These are phyloP conservation scores for Ostrea denselamellosa DNA, from an alignment of 1,140 invertebrate species.

Conservation along the genomic window DNA sequence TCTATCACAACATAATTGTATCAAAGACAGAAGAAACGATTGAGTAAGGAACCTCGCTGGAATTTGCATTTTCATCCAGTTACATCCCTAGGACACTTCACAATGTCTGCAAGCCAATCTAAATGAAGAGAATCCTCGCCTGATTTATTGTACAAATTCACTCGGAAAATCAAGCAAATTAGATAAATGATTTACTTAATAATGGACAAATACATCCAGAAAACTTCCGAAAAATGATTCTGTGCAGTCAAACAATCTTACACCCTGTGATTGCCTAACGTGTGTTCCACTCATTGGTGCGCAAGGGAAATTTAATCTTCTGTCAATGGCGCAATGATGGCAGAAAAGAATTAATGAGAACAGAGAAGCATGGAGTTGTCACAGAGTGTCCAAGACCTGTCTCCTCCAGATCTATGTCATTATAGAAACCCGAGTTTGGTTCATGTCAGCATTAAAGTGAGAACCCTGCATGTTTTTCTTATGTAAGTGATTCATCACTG, in stretches of 20 bases:
- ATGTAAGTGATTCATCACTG: not conserved
- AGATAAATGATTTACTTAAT: conserved; percentile 38
- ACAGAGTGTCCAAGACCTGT: not conserved
- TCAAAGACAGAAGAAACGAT: conserved; percentile 25
- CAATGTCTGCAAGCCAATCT: conserved; percentile 12
- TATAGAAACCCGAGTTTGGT: not conserved
- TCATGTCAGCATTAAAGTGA: not conserved
- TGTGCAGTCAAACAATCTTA: conserved; percentile 5
- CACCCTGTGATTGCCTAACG: conserved; percentile 33
- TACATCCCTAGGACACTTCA: conserved; percentile 28
- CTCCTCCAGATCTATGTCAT: not conserved
- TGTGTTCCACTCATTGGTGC: conserved; percentile 7
- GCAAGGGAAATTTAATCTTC: conserved; percentile 19
- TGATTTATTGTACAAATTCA: conserved; percentile 30
- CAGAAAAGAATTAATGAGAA: not conserved
- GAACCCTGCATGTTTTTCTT: not conserved
- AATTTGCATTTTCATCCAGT: conserved; percentile 35
- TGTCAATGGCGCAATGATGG: not conserved
- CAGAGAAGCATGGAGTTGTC: not conserved
- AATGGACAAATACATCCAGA: conserved; percentile 13
- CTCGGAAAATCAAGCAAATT: conserved; percentile 34
- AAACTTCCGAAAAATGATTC: not conserved
- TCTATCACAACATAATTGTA: conserved; percentile 35
- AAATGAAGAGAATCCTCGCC: conserved; percentile 19
- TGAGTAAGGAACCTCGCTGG: conserved; percentile 6